Evolutionary conservation across 2,797 vertebrate species (phyloP).

Genomic region (Antennarius maculatus): DNA sequence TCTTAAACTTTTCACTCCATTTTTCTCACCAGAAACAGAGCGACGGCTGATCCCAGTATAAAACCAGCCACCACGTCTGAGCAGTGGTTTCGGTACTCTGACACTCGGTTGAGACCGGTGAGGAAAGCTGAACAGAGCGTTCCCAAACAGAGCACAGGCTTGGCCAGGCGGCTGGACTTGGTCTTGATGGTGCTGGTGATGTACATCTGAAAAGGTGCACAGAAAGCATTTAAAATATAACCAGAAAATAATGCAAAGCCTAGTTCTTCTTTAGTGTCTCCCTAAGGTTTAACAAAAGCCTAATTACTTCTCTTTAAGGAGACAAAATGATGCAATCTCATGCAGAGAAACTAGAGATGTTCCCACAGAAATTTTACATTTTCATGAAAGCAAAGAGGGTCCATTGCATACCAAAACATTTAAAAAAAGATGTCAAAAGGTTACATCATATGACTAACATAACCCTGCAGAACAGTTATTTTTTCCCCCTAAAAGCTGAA

Average conservation of each 20-base stretch:
- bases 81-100: constrained; percentile 97
- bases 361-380: constrained; percentile 28
- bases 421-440: constrained; percentile 37
- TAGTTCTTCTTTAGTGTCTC: not conserved
- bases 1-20: not conserved
- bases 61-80: constrained; percentile 96
- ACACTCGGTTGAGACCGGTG: constrained; percentile 94
- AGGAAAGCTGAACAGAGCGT: constrained; percentile 96
- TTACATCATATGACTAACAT: constrained; percentile 43
- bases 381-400: constrained; percentile 27
- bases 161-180: constrained; percentile 96
- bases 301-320: no score
- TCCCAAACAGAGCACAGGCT: constrained; percentile 94
- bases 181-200: constrained; percentile 99
- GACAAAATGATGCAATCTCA: not conserved
- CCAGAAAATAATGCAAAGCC: not conserved
- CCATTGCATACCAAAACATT: constrained; percentile 4
- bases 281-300: not conserved
- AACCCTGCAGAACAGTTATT: constrained; percentile 22
- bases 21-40: constrained; percentile 91
- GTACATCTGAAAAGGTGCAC: constrained; percentile 89
- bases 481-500: constrained; percentile 24
- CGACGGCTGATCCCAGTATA: constrained; percentile 91
- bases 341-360: constrained; percentile 4
- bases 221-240: constrained; percentile 2